Evolutionary conservation across 2,888 invertebrate species (phyloP).

Genomic region (Terebella lapidaria): DNA sequence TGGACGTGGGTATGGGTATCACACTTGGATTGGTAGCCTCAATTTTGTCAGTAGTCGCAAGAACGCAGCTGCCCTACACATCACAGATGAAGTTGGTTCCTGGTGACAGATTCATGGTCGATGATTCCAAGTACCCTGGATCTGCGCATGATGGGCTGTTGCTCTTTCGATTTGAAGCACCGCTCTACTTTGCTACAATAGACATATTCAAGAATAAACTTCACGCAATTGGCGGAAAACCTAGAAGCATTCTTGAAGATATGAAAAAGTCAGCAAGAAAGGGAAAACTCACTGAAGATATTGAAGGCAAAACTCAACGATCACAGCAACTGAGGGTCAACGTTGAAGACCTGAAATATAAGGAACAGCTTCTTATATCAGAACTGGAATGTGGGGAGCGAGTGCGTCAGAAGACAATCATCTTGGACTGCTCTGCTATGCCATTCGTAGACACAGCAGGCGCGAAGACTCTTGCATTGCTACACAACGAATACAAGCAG

Average conservation of each 20-base stretch:
- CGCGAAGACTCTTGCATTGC: slow-evolving; percentile 30
- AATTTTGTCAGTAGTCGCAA: slow-evolving; percentile 39
- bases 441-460: slow-evolving; percentile 41
- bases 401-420: slow-evolving; percentile 14
- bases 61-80: slow-evolving; percentile 29
- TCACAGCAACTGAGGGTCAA: no score
- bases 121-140: background rate
- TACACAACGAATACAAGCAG: slow-evolving; percentile 26
- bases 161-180: slow-evolving; percentile 18
- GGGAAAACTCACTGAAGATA: no score
- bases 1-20: slow-evolving; percentile 45
- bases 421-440: slow-evolving; percentile 41
- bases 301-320: no score
- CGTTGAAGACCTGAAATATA: no score
- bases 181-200: slow-evolving; percentile 15
- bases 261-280: no score
- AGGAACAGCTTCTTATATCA: no score
- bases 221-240: no score
- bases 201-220: slow-evolving; percentile 12
- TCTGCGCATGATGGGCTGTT: background rate
- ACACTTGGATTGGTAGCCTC: slow-evolving; percentile 42
- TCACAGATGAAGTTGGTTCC: background rate
- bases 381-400: no score
- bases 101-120: background rate
- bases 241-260: no score